Conservation (phyloP, 2,797 vertebrate species). For the Sebastes diploproa region DNA sequence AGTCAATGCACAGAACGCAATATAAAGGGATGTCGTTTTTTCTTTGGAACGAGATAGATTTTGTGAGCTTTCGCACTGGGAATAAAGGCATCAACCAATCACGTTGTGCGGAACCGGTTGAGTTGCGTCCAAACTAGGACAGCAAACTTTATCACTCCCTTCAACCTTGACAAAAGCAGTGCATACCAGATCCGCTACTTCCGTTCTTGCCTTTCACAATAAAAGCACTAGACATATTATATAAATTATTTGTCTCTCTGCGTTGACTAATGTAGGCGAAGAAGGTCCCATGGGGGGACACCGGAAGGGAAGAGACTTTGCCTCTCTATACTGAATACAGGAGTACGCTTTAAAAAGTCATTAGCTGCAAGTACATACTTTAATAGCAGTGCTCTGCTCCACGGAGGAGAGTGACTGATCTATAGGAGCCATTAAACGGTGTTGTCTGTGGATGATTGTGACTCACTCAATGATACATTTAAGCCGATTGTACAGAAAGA, state of each 20-base stretch:
- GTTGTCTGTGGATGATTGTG: background rate
- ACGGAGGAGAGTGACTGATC: background rate
- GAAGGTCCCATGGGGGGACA: background rate
- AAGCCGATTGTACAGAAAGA: background rate
- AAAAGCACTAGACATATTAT: no score
- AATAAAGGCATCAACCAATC: no score
- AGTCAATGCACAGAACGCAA: no score
- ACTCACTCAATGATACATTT: background rate
- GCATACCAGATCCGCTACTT: no score
- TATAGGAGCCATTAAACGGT: background rate
- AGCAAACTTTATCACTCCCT: rapidly evolving
- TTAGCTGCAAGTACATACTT: background rate
- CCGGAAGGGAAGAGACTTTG: background rate
- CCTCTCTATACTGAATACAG: background rate
- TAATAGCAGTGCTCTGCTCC: background rate
- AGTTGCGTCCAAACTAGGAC: rapidly evolving
- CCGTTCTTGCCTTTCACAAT: no score
- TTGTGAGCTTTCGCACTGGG: no score
- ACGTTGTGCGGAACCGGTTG: no score
- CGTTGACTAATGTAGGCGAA: rapidly evolving
- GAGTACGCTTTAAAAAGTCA: background rate
- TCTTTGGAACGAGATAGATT: no score
- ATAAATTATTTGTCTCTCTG: no score
- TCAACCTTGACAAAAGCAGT: no score
- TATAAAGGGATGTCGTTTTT: no score